A percentile compares a stretch with the other conserved stretches of the same genome.
These are phyloP conservation scores for Euborellia annulipes DNA, from an alignment of 1,140 invertebrate species.

Conservation along the genomic window DNA sequence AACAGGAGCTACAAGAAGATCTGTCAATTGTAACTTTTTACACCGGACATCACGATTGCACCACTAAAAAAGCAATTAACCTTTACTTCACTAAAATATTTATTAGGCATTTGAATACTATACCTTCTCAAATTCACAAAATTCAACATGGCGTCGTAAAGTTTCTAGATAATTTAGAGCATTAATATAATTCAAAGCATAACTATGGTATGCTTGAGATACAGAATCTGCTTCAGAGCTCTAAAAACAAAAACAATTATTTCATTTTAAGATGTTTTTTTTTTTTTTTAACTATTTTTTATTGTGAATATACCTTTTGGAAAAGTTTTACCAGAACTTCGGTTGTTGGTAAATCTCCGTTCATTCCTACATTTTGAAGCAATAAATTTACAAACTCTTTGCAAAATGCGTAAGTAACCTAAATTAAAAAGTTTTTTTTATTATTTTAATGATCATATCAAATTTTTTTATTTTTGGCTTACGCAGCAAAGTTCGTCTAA, in stretches of 20 bases:
- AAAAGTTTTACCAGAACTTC: constrained; percentile 41
- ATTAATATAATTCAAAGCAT: constrained; percentile 45
- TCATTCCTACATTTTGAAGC: constrained; percentile 32
- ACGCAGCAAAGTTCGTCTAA: constrained; percentile 51
- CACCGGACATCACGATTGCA: constrained; percentile 42
- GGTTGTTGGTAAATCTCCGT: constrained; percentile 30
- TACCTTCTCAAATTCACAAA: constrained; percentile 47
- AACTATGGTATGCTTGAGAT: constrained; percentile 40
- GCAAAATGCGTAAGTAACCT: constrained; percentile 52
- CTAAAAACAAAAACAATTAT: constrained; percentile 15
- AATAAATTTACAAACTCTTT: constrained; percentile 44
- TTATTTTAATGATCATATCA: neutral
- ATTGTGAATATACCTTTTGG: constrained; percentile 42
- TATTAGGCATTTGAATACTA: constrained; percentile 5
- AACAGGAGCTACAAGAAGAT: constrained; percentile 47
- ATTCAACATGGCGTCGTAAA: constrained; percentile 37
- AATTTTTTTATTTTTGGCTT: constrained; percentile 20
- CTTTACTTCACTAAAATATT: too few relatives aligned
- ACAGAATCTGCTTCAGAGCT: constrained; percentile 28
- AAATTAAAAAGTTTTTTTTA: constrained; percentile 7
- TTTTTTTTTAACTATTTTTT: constrained; percentile 10
- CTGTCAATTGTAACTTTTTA: constrained; percentile 46
- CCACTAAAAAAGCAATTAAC: constrained; percentile 29
- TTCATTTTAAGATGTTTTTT: neutral
- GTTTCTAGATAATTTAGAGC: constrained; percentile 43